Evolutionary conservation across 2,888 invertebrate species (phyloP).

Genomic region (Latrodectus elegans): DNA sequence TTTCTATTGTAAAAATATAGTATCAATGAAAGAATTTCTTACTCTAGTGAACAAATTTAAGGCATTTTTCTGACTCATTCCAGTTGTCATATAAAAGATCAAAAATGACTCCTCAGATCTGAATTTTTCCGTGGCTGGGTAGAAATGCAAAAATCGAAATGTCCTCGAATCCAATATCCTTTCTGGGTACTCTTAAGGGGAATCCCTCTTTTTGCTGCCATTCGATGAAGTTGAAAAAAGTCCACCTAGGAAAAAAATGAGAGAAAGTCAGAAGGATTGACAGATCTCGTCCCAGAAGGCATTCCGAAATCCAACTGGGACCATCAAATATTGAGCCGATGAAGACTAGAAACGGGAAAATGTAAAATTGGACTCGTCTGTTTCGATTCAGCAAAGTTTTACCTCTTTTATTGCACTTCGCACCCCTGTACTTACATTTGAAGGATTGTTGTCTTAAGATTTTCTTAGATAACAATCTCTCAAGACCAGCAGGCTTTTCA

Average conservation of each 20-base stretch:
- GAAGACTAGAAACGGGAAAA: conserved; percentile 45
- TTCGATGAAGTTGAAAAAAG: not conserved
- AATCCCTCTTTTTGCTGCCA: not conserved
- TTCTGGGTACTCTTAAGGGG: not conserved
- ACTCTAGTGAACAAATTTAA: not conserved
- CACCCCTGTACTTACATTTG: no score
- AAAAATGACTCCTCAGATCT: not conserved
- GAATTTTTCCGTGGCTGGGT: conserved; percentile 8
- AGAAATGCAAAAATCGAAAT: conserved; percentile 13
- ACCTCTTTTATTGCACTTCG: not conserved
- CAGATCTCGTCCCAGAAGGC: conserved; percentile 3
- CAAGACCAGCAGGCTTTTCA: no score
- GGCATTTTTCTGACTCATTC: not conserved
- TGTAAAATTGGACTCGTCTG: conserved; percentile 19
- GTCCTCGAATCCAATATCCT: conserved; percentile 4
- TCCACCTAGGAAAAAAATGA: not conserved
- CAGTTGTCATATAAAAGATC: not conserved
- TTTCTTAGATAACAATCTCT: no score
- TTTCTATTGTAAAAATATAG: no score
- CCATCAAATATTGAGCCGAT: conserved; percentile 39
- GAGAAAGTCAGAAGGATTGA: conserved; percentile 1
- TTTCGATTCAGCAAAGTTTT: conserved; percentile 30
- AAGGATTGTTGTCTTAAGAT: no score
- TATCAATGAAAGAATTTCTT: not conserved
- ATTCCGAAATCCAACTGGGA: conserved; percentile 12